Base-by-base conservation (phyloP, 2,113 vertebrate species). In the Stomatorhinus ivindoensis region DNA sequence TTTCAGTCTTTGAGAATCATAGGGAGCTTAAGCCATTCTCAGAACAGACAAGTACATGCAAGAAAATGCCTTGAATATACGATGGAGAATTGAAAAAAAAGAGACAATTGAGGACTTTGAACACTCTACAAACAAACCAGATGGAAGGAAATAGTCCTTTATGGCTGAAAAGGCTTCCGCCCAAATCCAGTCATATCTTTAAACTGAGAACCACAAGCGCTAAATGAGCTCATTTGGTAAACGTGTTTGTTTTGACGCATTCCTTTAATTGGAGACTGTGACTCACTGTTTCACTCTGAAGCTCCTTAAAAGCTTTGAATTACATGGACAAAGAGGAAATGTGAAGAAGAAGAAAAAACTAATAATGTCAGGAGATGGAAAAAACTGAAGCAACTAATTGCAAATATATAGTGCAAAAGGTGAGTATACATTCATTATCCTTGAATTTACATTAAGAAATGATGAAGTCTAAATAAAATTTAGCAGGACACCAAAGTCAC, bases 191-290 rank as follows among this genome's bases (percentile, higher is more conserved):
- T 88, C 69, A 10, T 88, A 91, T 91, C 76, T 91, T 91, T 93
- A 88, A 89, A 69, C 89, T 91, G 39, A 73, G 69, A 88, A 89
- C 92, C 91, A 90, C 92, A 93, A 92, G 53, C 44, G 90, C 84
- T 89, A 92, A 93, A 92, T 90, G 90, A 51, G 88, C 69, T 93
- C 89, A 89, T 90, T 91, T 92, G 88, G 91, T 90, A 90, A 90
- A 93, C 89, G 2, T 73, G 76, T 89, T 85, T 92, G 90, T 93
- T 92, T 92, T 90, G 90, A 93, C 92, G 92, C 91, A 91, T 58
- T 91, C 73, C 31, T 44, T 88, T 91, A 92, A 92, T 92, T 91
- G 87, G 46, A 89, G 91, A 86, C 88, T 46, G 91, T 93, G 91
- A 93, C 91, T 94, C 92, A 92, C 92, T 88, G 35, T 84, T 51